Evolutionary conservation across 35 echinoderm and acorn worm species (phyloP).

Genomic region (Antedon bifida): DNA sequence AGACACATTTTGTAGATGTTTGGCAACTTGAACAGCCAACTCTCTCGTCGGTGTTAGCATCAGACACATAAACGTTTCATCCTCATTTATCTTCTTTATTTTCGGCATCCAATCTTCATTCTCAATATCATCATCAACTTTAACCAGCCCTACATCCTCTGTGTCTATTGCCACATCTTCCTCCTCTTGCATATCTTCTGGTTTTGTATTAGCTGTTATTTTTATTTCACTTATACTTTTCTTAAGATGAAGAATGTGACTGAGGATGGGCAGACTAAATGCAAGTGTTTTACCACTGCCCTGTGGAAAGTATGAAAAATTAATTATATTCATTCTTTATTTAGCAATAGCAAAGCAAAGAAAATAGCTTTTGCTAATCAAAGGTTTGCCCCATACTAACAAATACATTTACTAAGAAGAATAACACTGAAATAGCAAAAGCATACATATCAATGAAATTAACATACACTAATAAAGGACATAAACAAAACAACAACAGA

Average conservation of each 20-base stretch:
- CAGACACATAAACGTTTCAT: constrained; percentile 21
- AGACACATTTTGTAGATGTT: constrained; percentile 56
- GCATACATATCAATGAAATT: too few species aligned
- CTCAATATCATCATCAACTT: constrained; percentile 29
- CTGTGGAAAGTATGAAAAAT: constrained; percentile 19
- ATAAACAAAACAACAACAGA: too few species aligned
- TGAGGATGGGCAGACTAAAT: constrained; percentile 76
- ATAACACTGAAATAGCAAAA: too few species aligned
- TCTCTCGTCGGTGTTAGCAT: constrained; percentile 86
- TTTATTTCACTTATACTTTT: not conserved
- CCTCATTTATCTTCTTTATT: constrained; percentile 5
- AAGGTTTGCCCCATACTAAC: too few species aligned
- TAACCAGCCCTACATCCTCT: constrained; percentile 7
- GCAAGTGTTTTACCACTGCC: constrained; percentile 93
- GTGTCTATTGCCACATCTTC: not conserved
- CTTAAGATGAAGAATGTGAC: constrained; percentile 18
- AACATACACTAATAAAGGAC: too few species aligned
- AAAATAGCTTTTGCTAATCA: too few species aligned
- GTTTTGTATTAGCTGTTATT: not conserved
- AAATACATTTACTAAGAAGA: too few species aligned
- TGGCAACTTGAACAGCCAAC: constrained; percentile 80
- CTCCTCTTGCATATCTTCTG: not conserved
- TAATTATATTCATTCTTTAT: not conserved
- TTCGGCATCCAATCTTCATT: constrained; percentile 12
- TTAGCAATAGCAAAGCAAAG: not conserved